Evolutionary conservation across 2,888 invertebrate species (phyloP).

Genomic region (Scaptomyza caliginosa): DNA sequence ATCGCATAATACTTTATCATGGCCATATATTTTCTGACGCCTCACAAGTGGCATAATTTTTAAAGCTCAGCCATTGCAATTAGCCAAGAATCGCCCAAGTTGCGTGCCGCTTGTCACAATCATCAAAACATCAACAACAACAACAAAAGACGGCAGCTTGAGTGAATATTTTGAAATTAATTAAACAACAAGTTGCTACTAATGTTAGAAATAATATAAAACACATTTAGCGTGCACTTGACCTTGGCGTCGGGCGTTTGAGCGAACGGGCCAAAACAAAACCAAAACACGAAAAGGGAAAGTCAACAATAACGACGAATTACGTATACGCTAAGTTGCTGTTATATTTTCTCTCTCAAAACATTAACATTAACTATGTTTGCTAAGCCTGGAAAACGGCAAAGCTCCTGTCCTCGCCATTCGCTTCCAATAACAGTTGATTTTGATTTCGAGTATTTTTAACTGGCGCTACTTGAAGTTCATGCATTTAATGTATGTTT

Average conservation of each 20-base stretch:
- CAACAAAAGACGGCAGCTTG: slow-evolving; percentile 15
- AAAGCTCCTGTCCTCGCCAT: slow-evolving; percentile 61
- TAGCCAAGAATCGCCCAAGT: slow-evolving; percentile 66
- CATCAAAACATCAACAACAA: too few species aligned
- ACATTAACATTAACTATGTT: background rate
- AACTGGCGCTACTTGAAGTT: slow-evolving; percentile 58
- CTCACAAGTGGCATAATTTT: slow-evolving; percentile 7
- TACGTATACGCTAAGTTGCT: slow-evolving; percentile 10
- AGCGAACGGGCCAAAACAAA: slow-evolving; percentile 43
- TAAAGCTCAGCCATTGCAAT: slow-evolving; percentile 40
- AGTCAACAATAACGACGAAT: slow-evolving; percentile 3
- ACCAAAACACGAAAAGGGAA: slow-evolving; percentile 21
- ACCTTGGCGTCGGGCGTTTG: slow-evolving; percentile 58
- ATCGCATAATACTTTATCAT: slow-evolving; percentile 10
- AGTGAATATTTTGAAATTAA: slow-evolving; percentile 75
- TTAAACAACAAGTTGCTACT: slow-evolving; percentile 73
- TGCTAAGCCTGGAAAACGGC: too few species aligned
- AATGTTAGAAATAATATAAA: slow-evolving; percentile 72
- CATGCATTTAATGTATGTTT: slow-evolving; percentile 63
- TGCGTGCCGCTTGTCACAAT: slow-evolving; percentile 72
- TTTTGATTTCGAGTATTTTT: slow-evolving; percentile 35
- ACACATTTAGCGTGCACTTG: slow-evolving; percentile 74
- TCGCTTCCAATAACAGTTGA: slow-evolving; percentile 55
- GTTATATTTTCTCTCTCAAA: background rate
- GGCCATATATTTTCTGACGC: slow-evolving; percentile 28